Base-by-base conservation (phyloP, 2,797 vertebrate genomes). In the Sebastes matsubarae region DNA sequence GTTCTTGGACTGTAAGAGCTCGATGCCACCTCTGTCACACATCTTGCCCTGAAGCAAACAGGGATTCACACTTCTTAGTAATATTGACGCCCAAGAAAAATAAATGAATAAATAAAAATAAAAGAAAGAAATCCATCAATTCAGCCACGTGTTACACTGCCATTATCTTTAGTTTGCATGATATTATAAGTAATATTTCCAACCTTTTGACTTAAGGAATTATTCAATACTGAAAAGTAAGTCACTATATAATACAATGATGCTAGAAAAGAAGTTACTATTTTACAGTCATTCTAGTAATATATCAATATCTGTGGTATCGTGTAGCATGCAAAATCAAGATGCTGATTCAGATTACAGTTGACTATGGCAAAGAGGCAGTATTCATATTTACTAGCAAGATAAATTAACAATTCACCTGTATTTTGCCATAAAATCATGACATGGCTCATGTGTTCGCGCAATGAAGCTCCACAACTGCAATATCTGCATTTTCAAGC, bases 1-100 rank as follows among this genome's bases (percentile, higher is more conserved):
- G 96, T 96, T 97, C 97, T 96, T 97, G 97, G 97, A 98, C 97
- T 97, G 98, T 99, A 98, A 98, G 98, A 99, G 97, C 97, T 98
- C 97, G 98, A 98, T 98, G 98, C 97, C 99, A 99, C 98, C 98
- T 99, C 98, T 99, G 98, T 99, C 98, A 99, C 98, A 99, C 98
- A 99, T 98, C 98, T 98, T 97, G 97, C 98, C 99, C 98, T 99
- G 99, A 99, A 99, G 99, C 98, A 99, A 98, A 99, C 98, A 99
- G 98, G 99, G 98, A 99, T 99, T 99, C 97, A 99, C 98, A 99
- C 97, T 98, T 98, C 99, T 99, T 99, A 99, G 99, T 99, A 98
- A 98, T 96, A 97, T 97, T 96, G 97, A 97, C 94, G 98, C 97
- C 97, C 97, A 98, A 96, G 90, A 90, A 94, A 93, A 93, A 93